phyloP scores from a whole-genome alignment of 2,888 invertebrate genomes.

The Andrena dorsata region DNA sequence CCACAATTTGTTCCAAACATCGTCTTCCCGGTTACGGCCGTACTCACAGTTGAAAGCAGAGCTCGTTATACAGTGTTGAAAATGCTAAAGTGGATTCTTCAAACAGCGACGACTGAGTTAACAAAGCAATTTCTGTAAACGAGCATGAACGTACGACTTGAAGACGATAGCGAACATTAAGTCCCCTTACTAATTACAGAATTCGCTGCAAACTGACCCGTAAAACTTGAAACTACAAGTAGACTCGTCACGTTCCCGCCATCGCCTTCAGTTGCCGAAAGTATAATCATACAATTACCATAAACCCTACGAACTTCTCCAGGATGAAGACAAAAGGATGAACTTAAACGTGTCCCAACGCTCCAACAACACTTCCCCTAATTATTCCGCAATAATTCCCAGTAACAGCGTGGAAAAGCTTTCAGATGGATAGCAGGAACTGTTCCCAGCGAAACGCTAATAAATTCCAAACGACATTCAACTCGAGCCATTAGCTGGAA shows the following conservation, averaged over 20 bases:
- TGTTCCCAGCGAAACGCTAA: not conserved
- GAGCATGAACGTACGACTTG: slow-evolving; percentile 18
- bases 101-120: slow-evolving; percentile 21
- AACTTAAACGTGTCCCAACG: not conserved
- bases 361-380: not conserved
- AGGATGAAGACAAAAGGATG: not conserved
- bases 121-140: slow-evolving; percentile 46
- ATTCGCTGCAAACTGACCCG: slow-evolving; percentile 10
- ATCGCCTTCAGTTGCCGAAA: not conserved
- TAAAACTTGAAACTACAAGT: slow-evolving; percentile 1
- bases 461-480: not conserved
- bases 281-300: slow-evolving; percentile 6
- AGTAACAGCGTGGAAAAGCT: not conserved
- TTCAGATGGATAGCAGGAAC: not conserved
- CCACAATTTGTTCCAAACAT: not conserved
- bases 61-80: not conserved
- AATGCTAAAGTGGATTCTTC: not conserved
- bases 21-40: slow-evolving; percentile 8
- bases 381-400: not conserved
- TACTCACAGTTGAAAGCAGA: not conserved
- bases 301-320: not conserved
- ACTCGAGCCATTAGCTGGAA: not conserved
- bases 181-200: slow-evolving; percentile 16
- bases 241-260: not conserved
- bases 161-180: not conserved